Base-by-base conservation (phyloP, 2,113 vertebrate species). In the Tetraodon nigroviridis region DNA sequence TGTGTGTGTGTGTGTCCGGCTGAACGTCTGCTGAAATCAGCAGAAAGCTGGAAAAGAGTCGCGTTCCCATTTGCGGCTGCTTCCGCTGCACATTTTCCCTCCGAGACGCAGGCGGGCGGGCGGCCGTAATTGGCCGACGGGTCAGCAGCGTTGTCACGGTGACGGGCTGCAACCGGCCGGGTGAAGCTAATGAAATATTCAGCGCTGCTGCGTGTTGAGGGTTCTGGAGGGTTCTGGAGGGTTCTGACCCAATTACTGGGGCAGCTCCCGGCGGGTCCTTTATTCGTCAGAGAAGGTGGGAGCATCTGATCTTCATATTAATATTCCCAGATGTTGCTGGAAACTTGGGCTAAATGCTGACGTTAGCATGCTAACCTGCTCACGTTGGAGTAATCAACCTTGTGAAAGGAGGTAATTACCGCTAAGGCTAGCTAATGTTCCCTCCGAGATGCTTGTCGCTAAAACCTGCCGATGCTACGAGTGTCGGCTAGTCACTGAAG, bases 1-100 rank as follows among this genome's bases (percentile, higher is more conserved):
- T 65, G 58, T 50, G 68, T 65, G 58, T 50, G 68, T 65, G 58
- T 50, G 49, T 3, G 45, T 7, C 1, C 58, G 61, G 47, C 69
- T 52, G 46, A 63, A 75, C 50, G n/a, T 77, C 63, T 68, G 80
- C 73, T 79, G 73, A 78, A 69, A 67, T 79, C 80, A 71, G 80
- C 80, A 16, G 55, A 80, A 79, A 67, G 54, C 67, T 59, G 74
- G 63, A 47, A 37, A 71, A 32, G 70, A 74, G 12, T 74, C 67
- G 58, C 67, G 53, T 61, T 77, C 63, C 74, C 50, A 18, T 71
- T 77, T 62, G 53, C 16, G 15, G 24, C 37, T 76, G 74, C 74
- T 71, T 65, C 58, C 73, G 12, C 73, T 73, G 73, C 69, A 73
- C 53, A 59, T 49, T n/a, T 46, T 61, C 51, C 7, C 48, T 13